Percentiles rank a stretch among this genome's conserved stretches.
Evolutionary conservation across 2,888 invertebrate genomes (phyloP).

Genomic region (Adelphocoris suturalis): DNA sequence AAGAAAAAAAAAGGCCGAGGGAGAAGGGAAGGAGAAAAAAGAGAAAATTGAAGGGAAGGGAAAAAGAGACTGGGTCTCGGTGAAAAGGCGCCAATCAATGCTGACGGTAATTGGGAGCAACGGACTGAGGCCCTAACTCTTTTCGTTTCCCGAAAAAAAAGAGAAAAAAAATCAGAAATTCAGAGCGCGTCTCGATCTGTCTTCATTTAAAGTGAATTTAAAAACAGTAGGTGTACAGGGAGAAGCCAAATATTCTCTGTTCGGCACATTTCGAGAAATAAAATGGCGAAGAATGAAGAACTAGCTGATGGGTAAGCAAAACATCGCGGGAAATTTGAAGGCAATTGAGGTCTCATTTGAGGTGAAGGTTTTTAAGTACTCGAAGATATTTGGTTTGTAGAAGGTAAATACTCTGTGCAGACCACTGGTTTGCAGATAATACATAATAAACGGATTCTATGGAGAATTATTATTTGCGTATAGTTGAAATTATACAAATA

Average conservation of each 20-base stretch:
- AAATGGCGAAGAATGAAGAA: background rate
- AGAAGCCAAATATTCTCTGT: background rate
- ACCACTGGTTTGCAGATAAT: no score
- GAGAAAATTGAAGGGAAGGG: slow-evolving; percentile 50
- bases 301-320: no score
- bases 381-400: no score
- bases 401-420: no score
- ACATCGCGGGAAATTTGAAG: no score
- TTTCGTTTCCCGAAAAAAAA: background rate
- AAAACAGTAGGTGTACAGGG: slow-evolving; percentile 58
- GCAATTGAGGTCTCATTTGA: no score
- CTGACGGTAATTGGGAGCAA: slow-evolving; percentile 71
- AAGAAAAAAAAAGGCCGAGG: no score
- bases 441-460: no score
- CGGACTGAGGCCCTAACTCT: slow-evolving; percentile 60
- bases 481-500: no score
- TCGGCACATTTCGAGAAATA: background rate
- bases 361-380: no score
- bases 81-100: slow-evolving; percentile 70
- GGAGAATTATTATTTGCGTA: no score
- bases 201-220: slow-evolving; percentile 70
- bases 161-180: slow-evolving; percentile 62
- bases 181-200: slow-evolving; percentile 66
- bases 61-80: slow-evolving; percentile 55
- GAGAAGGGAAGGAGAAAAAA: background rate